phyloP scores from a whole-genome alignment of 2,888 invertebrate genomes.

The Phytoseiulus persimilis region DNA sequence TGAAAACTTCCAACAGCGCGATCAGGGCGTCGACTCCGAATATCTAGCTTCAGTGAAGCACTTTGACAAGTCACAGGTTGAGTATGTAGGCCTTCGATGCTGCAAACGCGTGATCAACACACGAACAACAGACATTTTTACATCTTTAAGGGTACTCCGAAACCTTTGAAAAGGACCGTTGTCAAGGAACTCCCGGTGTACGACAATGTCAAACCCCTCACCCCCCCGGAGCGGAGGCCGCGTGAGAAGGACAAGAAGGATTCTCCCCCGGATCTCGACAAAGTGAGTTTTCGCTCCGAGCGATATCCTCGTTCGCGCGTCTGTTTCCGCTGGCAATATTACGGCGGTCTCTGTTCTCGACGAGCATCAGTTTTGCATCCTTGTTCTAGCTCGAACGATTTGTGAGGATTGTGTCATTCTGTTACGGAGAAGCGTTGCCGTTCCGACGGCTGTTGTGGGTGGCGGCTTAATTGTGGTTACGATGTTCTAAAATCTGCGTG shows the following conservation, averaged over 20 bases:
- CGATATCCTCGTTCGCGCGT: no score
- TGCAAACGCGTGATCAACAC: no score
- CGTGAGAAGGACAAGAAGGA: conserved; percentile 30
- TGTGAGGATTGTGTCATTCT: neutral
- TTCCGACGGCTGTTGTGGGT: neutral
- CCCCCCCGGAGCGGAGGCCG: neutral
- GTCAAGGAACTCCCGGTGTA: conserved; percentile 24
- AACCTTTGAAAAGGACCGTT: conserved; percentile 9
- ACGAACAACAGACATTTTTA: no score
- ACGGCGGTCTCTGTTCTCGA: no score
- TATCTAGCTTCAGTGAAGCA: no score
- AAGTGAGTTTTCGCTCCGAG: neutral
- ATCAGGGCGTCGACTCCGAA: no score
- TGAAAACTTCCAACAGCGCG: no score
- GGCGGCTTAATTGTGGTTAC: neutral
- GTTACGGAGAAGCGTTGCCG: neutral
- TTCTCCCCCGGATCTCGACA: conserved; percentile 35
- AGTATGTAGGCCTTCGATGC: no score
- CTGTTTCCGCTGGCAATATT: no score
- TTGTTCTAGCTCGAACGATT: neutral
- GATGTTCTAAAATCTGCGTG: neutral
- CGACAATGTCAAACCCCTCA: conserved; percentile 35
- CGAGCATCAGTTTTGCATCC: neutral
- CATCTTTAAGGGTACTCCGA: conserved; percentile 14
- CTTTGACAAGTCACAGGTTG: no score